These are phyloP conservation scores for Mythimna pallens DNA, from an alignment of 2,888 invertebrate species.

Conservation along the genomic window DNA sequence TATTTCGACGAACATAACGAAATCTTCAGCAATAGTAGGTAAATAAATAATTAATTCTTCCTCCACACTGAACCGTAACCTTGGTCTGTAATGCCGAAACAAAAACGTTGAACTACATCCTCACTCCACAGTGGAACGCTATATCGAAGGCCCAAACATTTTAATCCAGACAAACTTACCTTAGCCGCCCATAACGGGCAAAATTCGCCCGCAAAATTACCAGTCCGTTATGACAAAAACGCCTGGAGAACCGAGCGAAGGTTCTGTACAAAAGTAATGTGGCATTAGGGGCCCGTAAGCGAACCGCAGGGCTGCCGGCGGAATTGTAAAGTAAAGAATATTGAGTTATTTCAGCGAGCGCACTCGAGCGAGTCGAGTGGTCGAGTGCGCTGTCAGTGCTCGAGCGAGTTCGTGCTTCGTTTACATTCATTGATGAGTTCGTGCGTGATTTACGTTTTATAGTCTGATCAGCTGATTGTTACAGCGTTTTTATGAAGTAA, in stretches of 20 bases:
- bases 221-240: constrained; percentile 72
- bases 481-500: constrained; percentile 37
- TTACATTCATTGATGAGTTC: constrained; percentile 53
- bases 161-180: constrained; percentile 67
- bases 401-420: constrained; percentile 41
- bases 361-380: constrained; percentile 31
- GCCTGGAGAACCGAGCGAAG: constrained; percentile 65
- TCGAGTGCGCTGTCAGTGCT: constrained; percentile 33
- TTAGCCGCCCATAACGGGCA: constrained; percentile 61
- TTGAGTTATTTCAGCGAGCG: constrained; percentile 53
- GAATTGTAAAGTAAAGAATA: constrained; percentile 58
- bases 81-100: constrained; percentile 30
- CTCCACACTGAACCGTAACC: constrained; percentile 14
- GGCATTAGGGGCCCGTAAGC: constrained; percentile 66
- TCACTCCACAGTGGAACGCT: constrained; percentile 32
- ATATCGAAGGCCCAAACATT: constrained; percentile 59
- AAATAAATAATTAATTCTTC: constrained; percentile 42
- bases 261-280: constrained; percentile 72
- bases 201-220: constrained; percentile 67
- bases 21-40: constrained; percentile 27
- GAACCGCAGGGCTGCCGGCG: constrained; percentile 58
- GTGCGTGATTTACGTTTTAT: constrained; percentile 40
- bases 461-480: constrained; percentile 44
- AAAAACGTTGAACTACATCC: constrained; percentile 37
- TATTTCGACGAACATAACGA: constrained; percentile 18